Conservation (phyloP, 2,888 invertebrate genomes). For the Mechanitis messenoides region DNA sequence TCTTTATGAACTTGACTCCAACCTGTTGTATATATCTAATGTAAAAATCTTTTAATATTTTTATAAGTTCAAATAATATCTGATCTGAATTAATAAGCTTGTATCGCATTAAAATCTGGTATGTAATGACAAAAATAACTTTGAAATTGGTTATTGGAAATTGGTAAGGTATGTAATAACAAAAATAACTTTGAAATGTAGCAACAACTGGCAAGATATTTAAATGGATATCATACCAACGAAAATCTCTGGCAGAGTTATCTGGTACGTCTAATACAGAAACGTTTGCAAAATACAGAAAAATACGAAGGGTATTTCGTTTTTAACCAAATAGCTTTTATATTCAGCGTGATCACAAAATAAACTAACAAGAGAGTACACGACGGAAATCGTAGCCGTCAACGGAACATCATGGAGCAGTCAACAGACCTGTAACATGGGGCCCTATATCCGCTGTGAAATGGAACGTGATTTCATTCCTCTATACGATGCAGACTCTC, state of each 20-base stretch:
- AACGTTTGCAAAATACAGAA: slow-evolving; percentile 1
- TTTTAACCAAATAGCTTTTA: slow-evolving; percentile 30
- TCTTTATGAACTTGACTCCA: slow-evolving; percentile 52
- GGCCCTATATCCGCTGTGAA: slow-evolving; percentile 38
- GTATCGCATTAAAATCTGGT: no score
- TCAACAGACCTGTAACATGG: slow-evolving; percentile 39
- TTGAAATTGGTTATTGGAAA: no score
- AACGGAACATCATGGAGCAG: slow-evolving; percentile 54
- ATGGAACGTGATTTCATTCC: slow-evolving; percentile 35
- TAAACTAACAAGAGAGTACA: slow-evolving; percentile 48
- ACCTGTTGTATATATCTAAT: slow-evolving; percentile 43
- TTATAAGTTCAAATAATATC: no score
- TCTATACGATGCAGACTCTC: slow-evolving; percentile 24
- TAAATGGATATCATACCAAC: slow-evolving; percentile 1
- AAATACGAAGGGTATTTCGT: slow-evolving; percentile 14
- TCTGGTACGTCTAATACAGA: slow-evolving; percentile 6
- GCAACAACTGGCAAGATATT: not conserved
- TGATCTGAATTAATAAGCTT: no score
- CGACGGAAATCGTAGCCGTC: slow-evolving; percentile 65
- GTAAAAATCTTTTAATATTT: not conserved
- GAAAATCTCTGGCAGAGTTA: not conserved
- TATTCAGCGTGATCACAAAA: slow-evolving; percentile 44
- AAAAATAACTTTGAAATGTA: no score
- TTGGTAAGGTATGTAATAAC: no score
- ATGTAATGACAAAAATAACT: no score